Conservation (phyloP, 2,797 vertebrate species). For the Alfaro cultratus region DNA sequence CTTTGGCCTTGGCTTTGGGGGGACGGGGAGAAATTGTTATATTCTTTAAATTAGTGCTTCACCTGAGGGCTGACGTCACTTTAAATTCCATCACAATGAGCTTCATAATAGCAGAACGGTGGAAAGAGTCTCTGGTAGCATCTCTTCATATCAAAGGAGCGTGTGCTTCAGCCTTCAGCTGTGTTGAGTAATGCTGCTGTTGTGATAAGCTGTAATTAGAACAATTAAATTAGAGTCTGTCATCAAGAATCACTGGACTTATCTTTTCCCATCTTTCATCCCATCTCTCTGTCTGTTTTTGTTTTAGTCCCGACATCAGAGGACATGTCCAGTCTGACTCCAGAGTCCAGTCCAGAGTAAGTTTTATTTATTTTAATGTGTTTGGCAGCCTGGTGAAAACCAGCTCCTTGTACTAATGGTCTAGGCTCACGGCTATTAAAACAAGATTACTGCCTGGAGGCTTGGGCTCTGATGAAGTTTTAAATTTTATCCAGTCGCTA, state of each 20-base stretch:
- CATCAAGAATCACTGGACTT: conserved; percentile 35
- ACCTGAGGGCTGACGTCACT: not conserved
- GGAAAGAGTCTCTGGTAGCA: not conserved
- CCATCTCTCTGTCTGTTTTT: not conserved
- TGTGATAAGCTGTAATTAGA: conserved; percentile 49
- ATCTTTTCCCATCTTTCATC: conserved; percentile 9
- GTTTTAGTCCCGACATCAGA: conserved; percentile 88
- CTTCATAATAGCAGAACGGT: not conserved
- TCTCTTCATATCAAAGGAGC: not conserved
- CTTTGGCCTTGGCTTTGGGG: too few species aligned
- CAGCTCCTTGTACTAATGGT: not conserved
- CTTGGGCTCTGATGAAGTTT: not conserved
- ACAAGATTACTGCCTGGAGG: not conserved
- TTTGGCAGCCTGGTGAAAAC: not conserved
- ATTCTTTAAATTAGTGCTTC: not conserved
- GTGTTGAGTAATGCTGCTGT: conserved; percentile 29
- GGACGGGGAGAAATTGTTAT: not conserved
- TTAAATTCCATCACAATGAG: not conserved
- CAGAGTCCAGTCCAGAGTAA: conserved; percentile 94
- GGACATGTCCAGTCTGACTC: conserved; percentile 95
- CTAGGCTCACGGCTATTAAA: not conserved
- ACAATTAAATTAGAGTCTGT: conserved; percentile 37
- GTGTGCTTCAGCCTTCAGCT: conserved; percentile 8
- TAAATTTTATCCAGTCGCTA: not conserved
- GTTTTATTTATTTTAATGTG: conserved; percentile 52